Conservation (phyloP, 2,888 invertebrate genomes). For the Elysia crispata region DNA sequence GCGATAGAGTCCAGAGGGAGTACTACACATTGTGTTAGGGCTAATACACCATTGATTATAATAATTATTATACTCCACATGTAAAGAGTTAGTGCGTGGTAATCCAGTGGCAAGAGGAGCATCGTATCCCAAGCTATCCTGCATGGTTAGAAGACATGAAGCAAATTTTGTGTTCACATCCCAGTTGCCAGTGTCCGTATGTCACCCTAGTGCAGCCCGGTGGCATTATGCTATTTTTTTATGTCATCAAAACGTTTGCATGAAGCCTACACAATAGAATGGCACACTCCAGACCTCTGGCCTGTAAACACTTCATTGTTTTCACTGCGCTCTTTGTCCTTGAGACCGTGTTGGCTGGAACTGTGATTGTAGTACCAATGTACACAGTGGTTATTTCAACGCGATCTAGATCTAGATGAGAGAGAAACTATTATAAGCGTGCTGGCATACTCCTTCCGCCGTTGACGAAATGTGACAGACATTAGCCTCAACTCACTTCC, state of each 20-base stretch:
- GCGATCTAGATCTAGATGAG: no score
- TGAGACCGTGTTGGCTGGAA: not conserved
- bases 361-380: not conserved
- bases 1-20: not conserved
- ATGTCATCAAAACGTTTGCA: no score
- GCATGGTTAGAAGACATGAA: not conserved
- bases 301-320: not conserved
- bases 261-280: not conserved
- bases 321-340: not conserved
- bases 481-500: no score
- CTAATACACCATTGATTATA: no score
- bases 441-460: no score
- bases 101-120: not conserved
- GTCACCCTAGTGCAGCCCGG: no score
- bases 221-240: no score
- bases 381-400: no score
- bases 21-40: constrained; percentile 18
- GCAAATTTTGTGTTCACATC: not conserved
- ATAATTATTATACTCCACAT: no score
- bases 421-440: no score
- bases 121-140: not conserved
- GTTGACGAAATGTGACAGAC: no score
- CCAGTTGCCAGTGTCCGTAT: no score
- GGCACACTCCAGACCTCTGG: not conserved
- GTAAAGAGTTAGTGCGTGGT: not conserved